These are phyloP conservation scores for Plagiodera versicolora DNA, from an alignment of 2,888 invertebrate genomes.

Conservation along the genomic window DNA sequence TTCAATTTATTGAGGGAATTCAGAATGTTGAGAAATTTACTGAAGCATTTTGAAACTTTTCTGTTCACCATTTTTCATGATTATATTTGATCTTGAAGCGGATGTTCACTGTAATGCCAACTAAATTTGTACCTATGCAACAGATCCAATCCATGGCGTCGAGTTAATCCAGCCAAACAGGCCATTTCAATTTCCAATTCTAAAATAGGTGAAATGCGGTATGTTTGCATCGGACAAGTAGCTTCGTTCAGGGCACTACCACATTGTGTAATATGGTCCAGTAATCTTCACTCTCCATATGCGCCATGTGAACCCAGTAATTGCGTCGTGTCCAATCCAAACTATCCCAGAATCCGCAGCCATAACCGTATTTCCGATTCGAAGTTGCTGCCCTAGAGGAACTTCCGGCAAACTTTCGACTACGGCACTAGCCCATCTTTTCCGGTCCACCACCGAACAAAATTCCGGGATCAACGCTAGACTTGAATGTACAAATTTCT, in stretches of 20 bases:
- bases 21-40: too few relatives aligned
- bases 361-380: slow-evolving; percentile 11
- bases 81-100: too few relatives aligned
- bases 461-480: too few relatives aligned
- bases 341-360: neutral
- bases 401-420: neutral
- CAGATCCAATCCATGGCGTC: neutral
- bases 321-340: slow-evolving; percentile 4
- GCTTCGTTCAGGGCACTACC: neutral
- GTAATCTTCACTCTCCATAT: slow-evolving; percentile 5
- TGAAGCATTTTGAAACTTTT: too few relatives aligned
- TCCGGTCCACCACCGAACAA: too few relatives aligned
- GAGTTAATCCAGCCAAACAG: neutral
- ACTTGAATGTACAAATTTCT: too few relatives aligned
- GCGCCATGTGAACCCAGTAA: slow-evolving; percentile 1
- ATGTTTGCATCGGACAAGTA: neutral
- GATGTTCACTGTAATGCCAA: too few relatives aligned
- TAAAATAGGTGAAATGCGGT: neutral
- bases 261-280: slow-evolving; percentile 3
- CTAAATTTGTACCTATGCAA: too few relatives aligned
- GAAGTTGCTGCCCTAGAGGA: neutral
- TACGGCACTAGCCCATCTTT: neutral
- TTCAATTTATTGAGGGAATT: too few relatives aligned
- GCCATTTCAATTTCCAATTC: neutral
- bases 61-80: too few relatives aligned